Percentiles rank a stretch among this genome's conserved stretches.
Conservation (phyloP, 2,797 vertebrate species). For the Chaenodraco wilsoni region DNA sequence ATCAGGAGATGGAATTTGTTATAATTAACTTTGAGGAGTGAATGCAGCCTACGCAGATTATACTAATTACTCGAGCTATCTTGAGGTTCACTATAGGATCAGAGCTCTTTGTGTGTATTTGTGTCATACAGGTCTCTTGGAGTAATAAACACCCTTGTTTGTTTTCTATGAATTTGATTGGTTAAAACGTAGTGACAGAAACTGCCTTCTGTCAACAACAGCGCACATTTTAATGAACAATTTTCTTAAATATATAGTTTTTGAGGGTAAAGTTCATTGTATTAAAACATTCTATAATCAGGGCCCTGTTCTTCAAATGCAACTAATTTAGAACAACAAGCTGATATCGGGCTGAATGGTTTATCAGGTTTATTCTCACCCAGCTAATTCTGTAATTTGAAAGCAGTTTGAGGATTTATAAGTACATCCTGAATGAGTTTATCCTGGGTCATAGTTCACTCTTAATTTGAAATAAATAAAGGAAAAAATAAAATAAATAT, state of each 20-base stretch:
- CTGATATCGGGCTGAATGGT: too few relatives aligned
- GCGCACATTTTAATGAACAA: not conserved
- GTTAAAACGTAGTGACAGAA: conserved; percentile 9
- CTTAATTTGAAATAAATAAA: too few relatives aligned
- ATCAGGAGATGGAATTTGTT: conserved; percentile 63
- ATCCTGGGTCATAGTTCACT: too few relatives aligned
- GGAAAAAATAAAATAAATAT: too few relatives aligned
- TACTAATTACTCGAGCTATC: conserved; percentile 75
- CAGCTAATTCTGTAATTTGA: too few relatives aligned
- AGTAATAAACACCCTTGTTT: conserved; percentile 47
- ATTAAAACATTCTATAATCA: not conserved
- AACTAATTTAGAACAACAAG: too few relatives aligned
- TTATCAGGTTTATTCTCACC: too few relatives aligned
- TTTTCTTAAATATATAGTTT: not conserved
- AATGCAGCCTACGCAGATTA: conserved; percentile 74
- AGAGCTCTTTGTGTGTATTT: conserved; percentile 49
- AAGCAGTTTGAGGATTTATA: too few relatives aligned
- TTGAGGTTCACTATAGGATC: conserved; percentile 67
- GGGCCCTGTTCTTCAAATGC: too few relatives aligned
- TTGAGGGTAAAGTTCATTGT: not conserved
- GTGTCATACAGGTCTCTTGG: conserved; percentile 48
- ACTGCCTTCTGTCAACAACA: conserved; percentile 9
- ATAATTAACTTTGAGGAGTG: conserved; percentile 76
- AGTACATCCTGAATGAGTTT: too few relatives aligned
- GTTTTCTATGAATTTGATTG: conserved; percentile 34